Base-by-base conservation (phyloP, 2,888 invertebrate species). In the Scaeva pyrastri region DNA sequence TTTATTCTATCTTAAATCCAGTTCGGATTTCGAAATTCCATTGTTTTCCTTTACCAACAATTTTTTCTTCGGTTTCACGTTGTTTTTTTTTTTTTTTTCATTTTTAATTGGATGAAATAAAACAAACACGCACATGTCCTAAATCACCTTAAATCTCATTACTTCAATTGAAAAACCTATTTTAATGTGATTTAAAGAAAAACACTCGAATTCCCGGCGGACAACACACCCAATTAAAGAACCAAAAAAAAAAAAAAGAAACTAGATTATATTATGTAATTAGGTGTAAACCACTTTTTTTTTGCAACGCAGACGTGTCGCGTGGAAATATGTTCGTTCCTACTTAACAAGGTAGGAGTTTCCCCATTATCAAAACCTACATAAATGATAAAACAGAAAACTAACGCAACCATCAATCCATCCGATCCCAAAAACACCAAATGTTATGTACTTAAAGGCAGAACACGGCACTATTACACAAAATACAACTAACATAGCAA, bases 401-500 rank as follows among this genome's bases (percentile, higher is more conserved):
- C 5, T 21, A 39, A 31, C 31, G 58, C 43, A 41, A 74, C 41
- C n/a, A n/a, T n/a, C n/a, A n/a, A 68, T 66, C 41, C 66, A 73
- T 48, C 45, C 52, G 45, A 71, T 39, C 55, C 41, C 64, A 45
- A 50, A 39, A 62, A 52, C 19, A 72, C 14, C 70, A 50, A 60
- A 73, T 41, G n/a, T 52, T 68, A 52, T 68, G 52, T 62, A 70
- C 52, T 41, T 39, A 62, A 7, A 31, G 31, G 31, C 31, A 7
- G 31, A 31, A 31, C 70, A 71, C 31, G 55, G 62, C 31, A 75
- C 62, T 75, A 52, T 56, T n/a, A n/a, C n/a, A n/a, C n/a, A n/a
- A n/a, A n/a, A n/a, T n/a, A n/a, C n/a, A 48, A 81, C 55, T 75
- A 70, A 64, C 55, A 31, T 31, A 80, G 39, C 66, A 31, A 52